These are phyloP conservation scores for Armadillidium nasatum DNA, from an alignment of 1,140 invertebrate genomes.

Conservation along the genomic window DNA sequence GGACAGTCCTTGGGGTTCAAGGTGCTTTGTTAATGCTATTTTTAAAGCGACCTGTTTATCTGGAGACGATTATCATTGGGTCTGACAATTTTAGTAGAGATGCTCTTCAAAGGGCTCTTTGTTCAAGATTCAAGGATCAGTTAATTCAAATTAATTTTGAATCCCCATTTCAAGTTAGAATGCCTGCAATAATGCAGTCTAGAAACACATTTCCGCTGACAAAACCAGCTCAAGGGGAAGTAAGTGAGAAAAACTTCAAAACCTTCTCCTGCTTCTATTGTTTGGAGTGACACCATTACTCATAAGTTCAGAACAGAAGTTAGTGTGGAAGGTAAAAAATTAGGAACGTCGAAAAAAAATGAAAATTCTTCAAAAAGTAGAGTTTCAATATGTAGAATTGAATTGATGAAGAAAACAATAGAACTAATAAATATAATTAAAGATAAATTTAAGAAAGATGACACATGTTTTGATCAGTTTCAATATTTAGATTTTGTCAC, in stretches of 20 bases:
- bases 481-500: conserved; percentile 33
- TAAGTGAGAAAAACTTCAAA: conserved; percentile 28
- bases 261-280: conserved; percentile 46
- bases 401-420: conserved; percentile 59
- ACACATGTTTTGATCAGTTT: background rate
- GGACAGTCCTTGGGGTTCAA: conserved; percentile 74
- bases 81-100: conserved; percentile 60
- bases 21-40: conserved; percentile 70
- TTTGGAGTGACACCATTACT: conserved; percentile 43
- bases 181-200: conserved; percentile 49
- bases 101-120: conserved; percentile 61
- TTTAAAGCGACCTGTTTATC: conserved; percentile 62
- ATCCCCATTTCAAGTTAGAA: conserved; percentile 25
- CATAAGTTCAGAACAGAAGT: conserved; percentile 57
- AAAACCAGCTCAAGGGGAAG: background rate
- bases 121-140: conserved; percentile 38
- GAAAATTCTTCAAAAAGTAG: conserved; percentile 53
- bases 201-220: conserved; percentile 46
- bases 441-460: background rate
- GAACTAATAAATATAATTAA: conserved; percentile 46
- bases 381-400: conserved; percentile 61
- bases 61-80: conserved; percentile 67
- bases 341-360: conserved; percentile 73
- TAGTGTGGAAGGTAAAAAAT: conserved; percentile 69
- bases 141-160: conserved; percentile 16